A percentile compares a stretch with the other conserved stretches of the same genome.
phyloP scores from a whole-genome alignment of 2,797 vertebrate species.

The Lagocephalus sceleratus region DNA sequence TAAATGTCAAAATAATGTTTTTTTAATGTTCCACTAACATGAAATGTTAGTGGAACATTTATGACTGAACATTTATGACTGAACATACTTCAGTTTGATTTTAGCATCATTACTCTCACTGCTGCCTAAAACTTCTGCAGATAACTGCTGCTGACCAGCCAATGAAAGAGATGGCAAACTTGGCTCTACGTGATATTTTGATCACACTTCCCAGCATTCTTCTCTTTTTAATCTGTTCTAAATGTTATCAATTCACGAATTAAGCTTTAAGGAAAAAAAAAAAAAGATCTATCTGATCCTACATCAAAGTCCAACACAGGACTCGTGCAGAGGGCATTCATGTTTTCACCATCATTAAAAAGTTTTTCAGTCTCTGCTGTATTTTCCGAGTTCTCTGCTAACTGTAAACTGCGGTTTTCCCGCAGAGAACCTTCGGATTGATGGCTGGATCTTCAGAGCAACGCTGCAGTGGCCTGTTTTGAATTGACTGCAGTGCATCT shows the following conservation, averaged over 20 bases:
- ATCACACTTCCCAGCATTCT: conserved; percentile 1
- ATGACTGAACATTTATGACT: too few relatives aligned
- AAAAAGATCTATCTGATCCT: conserved; percentile 28
- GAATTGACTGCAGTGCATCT: conserved; percentile 55
- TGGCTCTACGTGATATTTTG: conserved; percentile 9
- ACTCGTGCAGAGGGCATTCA: conserved; percentile 19
- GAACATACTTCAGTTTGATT: too few relatives aligned
- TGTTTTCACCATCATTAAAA: conserved; percentile 10
- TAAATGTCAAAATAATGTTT: too few relatives aligned
- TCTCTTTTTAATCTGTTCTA: conserved; percentile 10
- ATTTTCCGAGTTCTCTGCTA: conserved; percentile 17
- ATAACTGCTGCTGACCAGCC: too few relatives aligned
- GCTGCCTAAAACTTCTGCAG: too few relatives aligned
- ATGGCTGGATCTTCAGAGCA: conserved; percentile 39
- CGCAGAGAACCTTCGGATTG: conserved; percentile 21
- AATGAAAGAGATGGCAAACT: not conserved
- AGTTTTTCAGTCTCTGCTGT: conserved; percentile 7
- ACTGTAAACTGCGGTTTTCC: conserved; percentile 31
- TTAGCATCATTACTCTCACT: too few relatives aligned
- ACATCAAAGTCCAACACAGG: conserved; percentile 23
- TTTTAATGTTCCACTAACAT: too few relatives aligned
- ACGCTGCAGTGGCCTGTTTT: conserved; percentile 44
- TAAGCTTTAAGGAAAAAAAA: conserved; percentile 3
- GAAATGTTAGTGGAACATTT: too few relatives aligned
- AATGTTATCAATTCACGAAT: conserved; percentile 18